phyloP scores from a whole-genome alignment of 2,113 vertebrate species.

The Rhynchomys soricoides region DNA sequence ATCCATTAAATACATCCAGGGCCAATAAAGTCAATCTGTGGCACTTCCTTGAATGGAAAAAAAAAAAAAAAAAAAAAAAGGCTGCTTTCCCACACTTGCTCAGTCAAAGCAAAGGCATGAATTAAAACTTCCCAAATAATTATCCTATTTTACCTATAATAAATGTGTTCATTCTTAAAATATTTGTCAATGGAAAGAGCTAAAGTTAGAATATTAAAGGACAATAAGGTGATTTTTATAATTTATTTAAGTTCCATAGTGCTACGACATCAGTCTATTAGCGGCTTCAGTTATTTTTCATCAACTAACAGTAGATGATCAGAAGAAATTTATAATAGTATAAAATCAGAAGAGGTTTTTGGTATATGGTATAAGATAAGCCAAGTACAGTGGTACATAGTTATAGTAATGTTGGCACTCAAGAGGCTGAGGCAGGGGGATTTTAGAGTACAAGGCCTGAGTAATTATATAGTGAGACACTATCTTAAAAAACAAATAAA shows the following conservation, averaged over 20 bases:
- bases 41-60: slow-evolving; percentile 78
- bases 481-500: neutral
- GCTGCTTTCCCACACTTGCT: slow-evolving; percentile 82
- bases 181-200: neutral
- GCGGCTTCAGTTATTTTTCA: slow-evolving; percentile 48
- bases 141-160: slow-evolving; percentile 45
- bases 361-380: slow-evolving; percentile 13
- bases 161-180: slow-evolving; percentile 27
- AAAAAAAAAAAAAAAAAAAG: slow-evolving; percentile 73
- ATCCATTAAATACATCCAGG: slow-evolving; percentile 90
- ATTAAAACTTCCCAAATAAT: slow-evolving; percentile 40
- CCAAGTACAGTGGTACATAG: neutral
- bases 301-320: slow-evolving; percentile 11
- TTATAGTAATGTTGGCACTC: neutral
- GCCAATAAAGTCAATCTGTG: slow-evolving; percentile 77
- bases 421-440: neutral
- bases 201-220: slow-evolving; percentile 6
- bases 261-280: neutral
- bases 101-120: slow-evolving; percentile 46
- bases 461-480: neutral
- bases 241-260: slow-evolving; percentile 7
- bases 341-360: slow-evolving; percentile 49
- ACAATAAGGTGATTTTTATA: slow-evolving; percentile 26
- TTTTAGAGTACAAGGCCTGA: neutral
- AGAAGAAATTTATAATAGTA: slow-evolving; percentile 24